phyloP scores from a whole-genome alignment of 37 sponge, comb jelly and placozoan species.

The Tethya wilhelma region DNA sequence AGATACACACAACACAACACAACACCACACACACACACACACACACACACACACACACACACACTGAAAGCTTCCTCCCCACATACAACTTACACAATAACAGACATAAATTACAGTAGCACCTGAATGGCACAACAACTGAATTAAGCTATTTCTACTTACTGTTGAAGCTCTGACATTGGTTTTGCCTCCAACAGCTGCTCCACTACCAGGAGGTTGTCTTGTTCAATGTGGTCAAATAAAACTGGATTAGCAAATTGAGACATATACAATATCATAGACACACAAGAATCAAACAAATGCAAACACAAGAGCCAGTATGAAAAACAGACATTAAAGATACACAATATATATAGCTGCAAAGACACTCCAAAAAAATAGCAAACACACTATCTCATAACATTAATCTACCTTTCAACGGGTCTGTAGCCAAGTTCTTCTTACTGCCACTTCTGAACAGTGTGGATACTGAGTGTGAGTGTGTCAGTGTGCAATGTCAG shows the following conservation, averaged over 20 bases:
- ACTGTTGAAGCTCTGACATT: constrained; percentile 28
- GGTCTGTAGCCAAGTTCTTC: constrained; percentile 27
- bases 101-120: not conserved
- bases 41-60: not conserved
- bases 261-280: too few relatives aligned
- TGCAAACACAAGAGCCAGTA: too few relatives aligned
- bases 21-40: not conserved
- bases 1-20: not conserved
- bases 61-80: not conserved
- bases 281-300: too few relatives aligned
- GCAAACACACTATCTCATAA: not conserved
- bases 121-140: too few relatives aligned
- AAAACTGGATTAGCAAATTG: constrained; percentile 13
- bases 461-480: constrained; percentile 16
- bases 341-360: too few relatives aligned
- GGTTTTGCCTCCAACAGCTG: constrained; percentile 25
- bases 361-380: not conserved
- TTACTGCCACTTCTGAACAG: constrained; percentile 50
- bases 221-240: constrained; percentile 39
- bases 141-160: too few relatives aligned
- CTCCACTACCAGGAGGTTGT: constrained; percentile 37
- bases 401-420: constrained; percentile 25
- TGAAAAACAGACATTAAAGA: too few relatives aligned
- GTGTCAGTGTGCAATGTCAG: too few relatives aligned
- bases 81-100: constrained; percentile 2